phyloP scores from a whole-genome alignment of 2,113 vertebrate genomes.

The Lycaon pictus region DNA sequence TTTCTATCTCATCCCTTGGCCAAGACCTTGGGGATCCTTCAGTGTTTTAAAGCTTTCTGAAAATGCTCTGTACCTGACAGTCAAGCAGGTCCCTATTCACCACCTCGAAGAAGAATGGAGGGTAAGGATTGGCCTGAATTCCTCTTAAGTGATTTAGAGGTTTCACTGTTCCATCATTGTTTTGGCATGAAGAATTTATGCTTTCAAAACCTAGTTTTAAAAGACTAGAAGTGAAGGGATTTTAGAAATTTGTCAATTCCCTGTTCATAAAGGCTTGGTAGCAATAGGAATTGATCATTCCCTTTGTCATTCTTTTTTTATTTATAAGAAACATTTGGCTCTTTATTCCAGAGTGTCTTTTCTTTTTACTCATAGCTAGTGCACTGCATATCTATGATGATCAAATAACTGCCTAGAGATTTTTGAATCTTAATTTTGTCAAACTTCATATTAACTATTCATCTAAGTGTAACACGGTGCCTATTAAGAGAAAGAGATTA shows the following conservation, averaged over 20 bases:
- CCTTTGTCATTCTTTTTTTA: background rate
- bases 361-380: background rate
- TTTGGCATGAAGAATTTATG: background rate
- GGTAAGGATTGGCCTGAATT: background rate
- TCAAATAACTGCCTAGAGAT: background rate
- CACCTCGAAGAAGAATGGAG: background rate
- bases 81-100: background rate
- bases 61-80: background rate
- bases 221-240: background rate
- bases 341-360: background rate
- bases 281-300: background rate
- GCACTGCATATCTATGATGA: background rate
- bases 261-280: background rate
- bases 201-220: background rate
- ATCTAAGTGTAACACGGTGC: background rate
- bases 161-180: background rate
- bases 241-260: background rate
- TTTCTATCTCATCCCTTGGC: background rate
- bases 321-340: background rate
- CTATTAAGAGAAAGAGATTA: background rate
- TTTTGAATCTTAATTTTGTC: conserved; percentile 11
- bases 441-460: background rate
- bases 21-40: background rate
- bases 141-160: background rate
- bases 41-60: background rate